Base-by-base conservation (phyloP, 2,888 invertebrate species). In the Aphodius sticticus region DNA sequence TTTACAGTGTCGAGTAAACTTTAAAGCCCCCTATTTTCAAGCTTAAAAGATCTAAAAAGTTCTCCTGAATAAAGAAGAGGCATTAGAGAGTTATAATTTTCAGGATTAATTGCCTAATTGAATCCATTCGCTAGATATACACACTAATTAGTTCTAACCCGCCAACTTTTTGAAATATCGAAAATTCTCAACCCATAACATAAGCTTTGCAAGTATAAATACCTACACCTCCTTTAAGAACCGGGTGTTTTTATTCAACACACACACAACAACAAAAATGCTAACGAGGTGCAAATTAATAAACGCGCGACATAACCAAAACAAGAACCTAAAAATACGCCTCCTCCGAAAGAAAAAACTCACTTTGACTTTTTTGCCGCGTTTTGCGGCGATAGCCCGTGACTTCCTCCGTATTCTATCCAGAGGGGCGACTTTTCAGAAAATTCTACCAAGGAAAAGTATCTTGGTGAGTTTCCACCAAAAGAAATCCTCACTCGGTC, bases 321-420 rank as follows among this genome's bases (percentile, higher is more conserved):
- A 53, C 53, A 53, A 12, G 4, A 53, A 53, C 12, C 12, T 53
- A 26, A 26, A 26, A 26, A 26, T 26, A 26, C 26, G 26, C 26
- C 26, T 26, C 3, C 26, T 26, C 26, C 35, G 15, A 26, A 72
- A 26, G 36, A 74, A 74, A 74, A 36, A 36, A 85, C 92, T 90
- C 90, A 95, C 95, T 94, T 95, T 95, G 91, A 95, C 95, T 93
- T 94, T 94, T 91, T 94, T 93, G 89, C 93, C 93, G 91, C 92
- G 93, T 89, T 92, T 94, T 89, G 95, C 95, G 91, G 95, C 95
- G 90, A 96, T 94, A 91, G 95, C 95, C 92, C 95, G 93, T 91
- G 95, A 95, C 91, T 95, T 95, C 88, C 94, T 94, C 90, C 95
- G 93, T 92, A 96, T 92, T 90, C 94, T 94, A 94, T 95, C 95